Base-by-base conservation (phyloP, 1,140 invertebrate species). In the Hirudo medicinalis region DNA sequence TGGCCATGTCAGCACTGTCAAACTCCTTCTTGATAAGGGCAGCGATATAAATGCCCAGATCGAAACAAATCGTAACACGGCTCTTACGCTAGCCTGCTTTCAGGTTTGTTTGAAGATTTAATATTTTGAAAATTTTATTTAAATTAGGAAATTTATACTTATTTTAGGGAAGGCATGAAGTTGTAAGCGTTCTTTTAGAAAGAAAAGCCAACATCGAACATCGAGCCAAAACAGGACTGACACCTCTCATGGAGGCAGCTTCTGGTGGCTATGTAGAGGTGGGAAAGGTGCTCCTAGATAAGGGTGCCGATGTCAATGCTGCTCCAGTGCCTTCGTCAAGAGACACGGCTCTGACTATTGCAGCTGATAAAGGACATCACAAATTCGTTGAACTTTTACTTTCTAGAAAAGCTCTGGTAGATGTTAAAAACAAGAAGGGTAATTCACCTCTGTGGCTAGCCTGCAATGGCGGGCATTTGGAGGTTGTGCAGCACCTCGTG, bases 31-130 rank as follows among this genome's bases (percentile, higher is more conserved):
- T 68, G 95, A 99, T 80, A 94, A 92, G 88, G 95, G 95, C 71
- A 95, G 92, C 80, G 97, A 99, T 81, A 99, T 99, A 74, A 99
- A 99, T 86, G 95, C 96, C n/a, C 88, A 90, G 85, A 99, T 99
- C 77, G 97, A 99, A 83, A 99, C 97, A 4, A 99, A 99, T 82
- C 85, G 94, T 60, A 99, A 99, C 81, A 99, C 97, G 19, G 97
- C 97, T 8, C 84, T 99, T 69, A 99, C 97, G 15, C 85, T 99
- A 55, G 97, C 97, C 8, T 99, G 97, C 82, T 99, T 99, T 83
- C 96, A 99, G 88, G 57, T 63, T 63, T 22, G 57, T 25, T 63
- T 63, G 9, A 15, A 63, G 8, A 22, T 49, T 55, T 69, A n/a
- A 11, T 29, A n/a, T 55, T 19, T 20, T 36, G 15, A 29, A 6